Evolutionary conservation across 2,797 vertebrate species (phyloP).

Genomic region (Linurgus olivaceus): DNA sequence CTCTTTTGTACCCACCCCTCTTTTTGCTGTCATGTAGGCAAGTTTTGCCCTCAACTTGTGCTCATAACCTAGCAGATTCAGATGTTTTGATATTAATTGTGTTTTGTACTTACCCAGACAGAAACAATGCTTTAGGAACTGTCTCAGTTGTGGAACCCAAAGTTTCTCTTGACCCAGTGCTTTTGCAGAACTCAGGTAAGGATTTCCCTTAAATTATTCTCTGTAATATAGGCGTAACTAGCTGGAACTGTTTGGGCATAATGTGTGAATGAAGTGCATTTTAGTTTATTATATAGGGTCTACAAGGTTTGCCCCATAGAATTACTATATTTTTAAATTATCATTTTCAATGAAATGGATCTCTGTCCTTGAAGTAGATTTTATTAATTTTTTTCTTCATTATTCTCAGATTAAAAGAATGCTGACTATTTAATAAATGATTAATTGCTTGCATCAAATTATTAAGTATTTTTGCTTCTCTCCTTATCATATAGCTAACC

Average conservation of each 20-base stretch:
- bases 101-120: background rate
- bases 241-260: background rate
- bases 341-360: background rate
- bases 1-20: fast-evolving
- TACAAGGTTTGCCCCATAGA: background rate
- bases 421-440: background rate
- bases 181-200: background rate
- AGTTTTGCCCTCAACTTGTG: background rate
- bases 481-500: background rate
- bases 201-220: background rate
- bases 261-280: background rate
- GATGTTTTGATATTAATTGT: background rate
- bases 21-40: background rate
- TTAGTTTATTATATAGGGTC: background rate
- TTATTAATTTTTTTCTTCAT: background rate
- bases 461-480: background rate
- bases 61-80: background rate
- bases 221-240: background rate
- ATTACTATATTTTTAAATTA: background rate
- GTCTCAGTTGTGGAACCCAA: background rate
- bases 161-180: fast-evolving
- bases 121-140: background rate
- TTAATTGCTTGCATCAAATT: background rate
- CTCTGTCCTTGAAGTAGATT: background rate
- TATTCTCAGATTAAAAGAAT: background rate